Percentiles rank a stretch among this genome's conserved stretches.
Evolutionary conservation across 1,140 invertebrate species (phyloP).

Genomic region (Drusus annulatus): DNA sequence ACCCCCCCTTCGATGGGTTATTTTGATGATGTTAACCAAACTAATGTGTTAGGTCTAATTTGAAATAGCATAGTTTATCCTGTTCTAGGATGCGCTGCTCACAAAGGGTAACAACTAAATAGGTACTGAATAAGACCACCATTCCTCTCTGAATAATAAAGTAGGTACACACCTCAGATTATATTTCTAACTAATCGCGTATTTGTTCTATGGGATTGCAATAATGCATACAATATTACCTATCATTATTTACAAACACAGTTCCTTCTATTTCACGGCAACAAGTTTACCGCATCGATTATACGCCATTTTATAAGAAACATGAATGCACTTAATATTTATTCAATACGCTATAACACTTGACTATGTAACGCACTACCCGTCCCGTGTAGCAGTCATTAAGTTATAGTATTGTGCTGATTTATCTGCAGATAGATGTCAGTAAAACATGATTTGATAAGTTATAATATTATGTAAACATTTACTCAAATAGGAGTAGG

Average conservation of each 20-base stretch:
- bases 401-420: conserved; percentile 22
- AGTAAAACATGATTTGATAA: conserved; percentile 11
- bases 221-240: conserved; percentile 4
- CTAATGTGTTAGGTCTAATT: too few relatives aligned
- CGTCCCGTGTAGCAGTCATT: conserved; percentile 30
- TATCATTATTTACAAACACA: conserved; percentile 45
- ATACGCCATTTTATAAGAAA: conserved; percentile 36
- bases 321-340: conserved; percentile 38
- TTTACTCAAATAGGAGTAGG: conserved; percentile 18
- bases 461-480: conserved; percentile 13
- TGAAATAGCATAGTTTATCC: too few relatives aligned
- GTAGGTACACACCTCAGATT: conserved; percentile 41
- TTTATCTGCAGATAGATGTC: conserved; percentile 14
- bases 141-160: conserved; percentile 14
- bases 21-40: too few relatives aligned
- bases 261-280: conserved; percentile 25
- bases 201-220: conserved; percentile 38
- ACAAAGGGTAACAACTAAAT: too few relatives aligned
- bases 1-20: too few relatives aligned
- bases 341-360: conserved; percentile 39
- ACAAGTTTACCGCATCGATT: conserved; percentile 26
- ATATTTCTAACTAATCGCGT: conserved; percentile 54
- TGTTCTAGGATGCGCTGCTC: too few relatives aligned
- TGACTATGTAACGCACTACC: conserved; percentile 37
- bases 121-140: conserved; percentile 36